Conservation (phyloP, 2,797 vertebrate genomes). For the Muscicapa comitata region DNA sequence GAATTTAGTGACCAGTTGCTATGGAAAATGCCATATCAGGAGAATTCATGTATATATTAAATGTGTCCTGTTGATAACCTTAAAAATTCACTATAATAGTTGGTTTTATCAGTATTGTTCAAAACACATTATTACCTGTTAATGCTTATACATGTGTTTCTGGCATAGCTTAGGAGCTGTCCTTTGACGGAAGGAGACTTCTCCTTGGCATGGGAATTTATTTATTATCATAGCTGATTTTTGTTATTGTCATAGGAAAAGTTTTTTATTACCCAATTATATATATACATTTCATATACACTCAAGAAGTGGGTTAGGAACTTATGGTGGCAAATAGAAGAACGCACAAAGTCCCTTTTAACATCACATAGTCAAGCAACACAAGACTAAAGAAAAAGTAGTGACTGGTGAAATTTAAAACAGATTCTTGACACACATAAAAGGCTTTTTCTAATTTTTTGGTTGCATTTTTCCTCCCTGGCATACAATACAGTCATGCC, state of each 20-base stretch:
- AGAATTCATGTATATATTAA: neutral
- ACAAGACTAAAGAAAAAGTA: neutral
- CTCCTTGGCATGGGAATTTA: neutral
- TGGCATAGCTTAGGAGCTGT: neutral
- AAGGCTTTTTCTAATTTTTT: neutral
- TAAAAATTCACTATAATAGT: neutral
- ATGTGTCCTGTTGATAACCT: fast-evolving
- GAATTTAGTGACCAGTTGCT: neutral
- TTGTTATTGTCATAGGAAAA: neutral
- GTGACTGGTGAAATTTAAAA: neutral
- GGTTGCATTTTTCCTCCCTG: neutral
- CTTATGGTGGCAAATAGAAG: neutral
- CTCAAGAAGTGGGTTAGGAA: neutral
- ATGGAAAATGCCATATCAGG: neutral
- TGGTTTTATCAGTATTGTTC: neutral
- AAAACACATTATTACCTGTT: neutral
- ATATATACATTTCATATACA: neutral
- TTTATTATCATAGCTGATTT: neutral
- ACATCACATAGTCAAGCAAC: neutral
- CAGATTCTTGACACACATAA: neutral
- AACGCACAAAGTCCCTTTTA: neutral
- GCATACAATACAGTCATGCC: neutral
- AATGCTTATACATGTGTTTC: neutral
- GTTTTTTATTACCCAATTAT: neutral
- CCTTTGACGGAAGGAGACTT: neutral